Base-by-base conservation (phyloP, 2,113 vertebrate genomes). In the Nycticorax nycticorax region DNA sequence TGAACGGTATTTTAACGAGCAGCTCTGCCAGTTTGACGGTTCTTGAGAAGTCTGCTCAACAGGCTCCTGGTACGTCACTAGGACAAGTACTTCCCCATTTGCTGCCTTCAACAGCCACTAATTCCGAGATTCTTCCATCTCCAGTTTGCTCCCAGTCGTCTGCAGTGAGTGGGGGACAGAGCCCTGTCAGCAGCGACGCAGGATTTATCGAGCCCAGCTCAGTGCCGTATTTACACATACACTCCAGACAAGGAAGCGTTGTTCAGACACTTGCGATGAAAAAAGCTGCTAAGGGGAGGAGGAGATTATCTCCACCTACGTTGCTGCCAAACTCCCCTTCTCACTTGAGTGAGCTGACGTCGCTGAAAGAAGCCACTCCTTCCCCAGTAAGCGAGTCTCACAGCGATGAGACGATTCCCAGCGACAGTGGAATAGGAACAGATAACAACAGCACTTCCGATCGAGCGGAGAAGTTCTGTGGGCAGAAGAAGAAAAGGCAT, bases 351-450 rank as follows among this genome's bases (percentile, higher is more conserved):
- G 99, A 99, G 97, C 98, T 99, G 78, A 93, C 98, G 0, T 98
- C 98, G 3, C 91, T 99, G 74, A 99, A 99, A 60, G 99, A 99
- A 94, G 98, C 99, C 90, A 99, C 98, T 2, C 99, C 99, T 3
- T 99, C 99, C 10, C 99, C 99, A 2, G 99, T 99, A 7, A 99
- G 99, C 60, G 99, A 99, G 95, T 99, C 99, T n/a, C 99, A 99
- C 96, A 99, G 99, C 30, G 99, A 99, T 5, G 99, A 99, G 97
- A 99, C 99, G 0, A 97, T 99, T 57, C 99, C 99, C 37, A 99
- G 99, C 5, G 99, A 99, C 84, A 99, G 99, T 5, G 99, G 99
- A 2, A 99, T 99, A 1, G 99, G 99, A 16, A 99, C 99, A 0
- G 99, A 99, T 81, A 99, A 99, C 74, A 99, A 99, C 96, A 99